Percentiles rank a stretch among this genome's conserved stretches.
These are phyloP conservation scores for Pristionchus mayeri DNA, from an alignment of 2,888 invertebrate species.

Conservation along the genomic window DNA sequence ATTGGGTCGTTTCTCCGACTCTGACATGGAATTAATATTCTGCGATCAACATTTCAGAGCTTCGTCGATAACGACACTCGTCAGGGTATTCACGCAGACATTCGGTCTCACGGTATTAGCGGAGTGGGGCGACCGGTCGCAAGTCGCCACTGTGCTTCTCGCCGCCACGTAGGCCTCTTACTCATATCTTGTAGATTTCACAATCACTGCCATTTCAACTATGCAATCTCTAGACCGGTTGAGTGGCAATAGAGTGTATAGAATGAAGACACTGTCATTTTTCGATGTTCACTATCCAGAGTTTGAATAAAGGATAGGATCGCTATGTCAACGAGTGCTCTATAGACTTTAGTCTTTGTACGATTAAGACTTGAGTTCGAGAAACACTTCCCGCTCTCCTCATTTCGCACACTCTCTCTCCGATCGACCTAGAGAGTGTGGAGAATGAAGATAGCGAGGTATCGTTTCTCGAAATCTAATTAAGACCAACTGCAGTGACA, in stretches of 20 bases:
- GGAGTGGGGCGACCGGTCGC: neutral
- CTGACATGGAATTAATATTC: neutral
- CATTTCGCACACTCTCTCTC: too few species aligned
- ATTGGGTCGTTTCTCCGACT: neutral
- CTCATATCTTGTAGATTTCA: neutral
- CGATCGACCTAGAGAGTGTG: too few species aligned
- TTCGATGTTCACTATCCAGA: neutral
- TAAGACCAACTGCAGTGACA: neutral
- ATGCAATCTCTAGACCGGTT: too few species aligned
- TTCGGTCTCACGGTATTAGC: neutral
- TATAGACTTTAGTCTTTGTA: too few species aligned
- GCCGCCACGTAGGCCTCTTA: neutral
- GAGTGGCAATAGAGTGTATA: too few species aligned
- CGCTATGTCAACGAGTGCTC: too few species aligned
- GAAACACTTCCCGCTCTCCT: too few species aligned
- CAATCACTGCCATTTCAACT: neutral
- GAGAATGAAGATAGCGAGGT: too few species aligned
- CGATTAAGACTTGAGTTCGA: too few species aligned
- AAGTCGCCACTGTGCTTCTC: neutral
- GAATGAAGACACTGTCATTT: too few species aligned
- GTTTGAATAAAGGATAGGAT: too few species aligned
- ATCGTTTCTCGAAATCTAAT: too few species aligned
- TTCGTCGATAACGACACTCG: neutral
- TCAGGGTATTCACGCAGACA: neutral
- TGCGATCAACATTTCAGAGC: neutral